Percentiles rank a stretch among this genome's conserved stretches.
These are phyloP conservation scores for Spheniscus humboldti DNA, from an alignment of 2,797 vertebrate species.

Conservation along the genomic window DNA sequence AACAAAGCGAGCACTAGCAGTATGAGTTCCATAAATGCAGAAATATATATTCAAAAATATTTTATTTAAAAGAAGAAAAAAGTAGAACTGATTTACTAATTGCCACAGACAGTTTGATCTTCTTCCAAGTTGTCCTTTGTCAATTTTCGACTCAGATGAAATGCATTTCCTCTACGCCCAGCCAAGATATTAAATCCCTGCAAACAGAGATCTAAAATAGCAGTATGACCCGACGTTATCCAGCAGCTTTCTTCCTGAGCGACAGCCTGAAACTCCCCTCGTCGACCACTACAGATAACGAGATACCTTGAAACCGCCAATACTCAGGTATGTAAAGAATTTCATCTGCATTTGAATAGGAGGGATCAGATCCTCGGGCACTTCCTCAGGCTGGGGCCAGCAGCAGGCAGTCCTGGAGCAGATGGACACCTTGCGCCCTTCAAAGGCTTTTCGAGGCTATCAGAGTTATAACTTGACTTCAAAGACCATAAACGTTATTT, in stretches of 20 bases:
- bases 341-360: slow-evolving; percentile 24
- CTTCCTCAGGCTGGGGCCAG: neutral
- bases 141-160: neutral
- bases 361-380: neutral
- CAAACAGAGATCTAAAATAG: neutral
- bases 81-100: neutral
- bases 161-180: neutral
- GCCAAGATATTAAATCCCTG: neutral
- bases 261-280: neutral
- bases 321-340: neutral
- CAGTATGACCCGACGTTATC: neutral
- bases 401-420: neutral
- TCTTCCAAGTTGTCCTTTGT: neutral
- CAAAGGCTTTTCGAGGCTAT: slow-evolving; percentile 37
- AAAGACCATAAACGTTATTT: neutral
- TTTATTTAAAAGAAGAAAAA: neutral
- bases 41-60: neutral
- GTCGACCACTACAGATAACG: neutral
- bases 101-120: neutral
- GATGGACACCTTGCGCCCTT: neutral
- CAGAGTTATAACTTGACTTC: neutral
- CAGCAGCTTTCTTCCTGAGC: neutral
- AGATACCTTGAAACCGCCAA: neutral
- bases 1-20: neutral
- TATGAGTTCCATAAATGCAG: neutral